phyloP scores from a whole-genome alignment of 1,140 invertebrate species.

The Pachypsylla venusta region DNA sequence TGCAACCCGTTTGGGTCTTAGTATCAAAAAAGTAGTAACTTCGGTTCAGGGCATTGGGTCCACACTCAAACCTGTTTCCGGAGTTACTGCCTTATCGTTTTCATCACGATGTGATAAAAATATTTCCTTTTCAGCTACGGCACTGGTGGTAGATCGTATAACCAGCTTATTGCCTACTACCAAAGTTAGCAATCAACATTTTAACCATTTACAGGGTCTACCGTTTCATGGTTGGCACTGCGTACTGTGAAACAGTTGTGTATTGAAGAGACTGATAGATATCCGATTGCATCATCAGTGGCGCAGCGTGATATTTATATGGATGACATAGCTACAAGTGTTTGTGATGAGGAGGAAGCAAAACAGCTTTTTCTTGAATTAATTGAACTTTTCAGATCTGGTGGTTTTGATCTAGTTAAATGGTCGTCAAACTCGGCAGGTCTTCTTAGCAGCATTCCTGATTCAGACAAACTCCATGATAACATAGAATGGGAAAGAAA shows the following conservation, averaged over 20 bases:
- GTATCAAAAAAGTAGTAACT: too few relatives aligned
- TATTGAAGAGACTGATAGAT: neutral
- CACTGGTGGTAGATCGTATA: too few relatives aligned
- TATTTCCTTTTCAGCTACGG: too few relatives aligned
- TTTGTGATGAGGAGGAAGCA: neutral
- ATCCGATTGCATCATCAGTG: neutral
- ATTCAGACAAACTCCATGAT: neutral
- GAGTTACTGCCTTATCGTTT: too few relatives aligned
- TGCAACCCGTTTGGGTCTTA: too few relatives aligned
- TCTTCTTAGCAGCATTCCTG: neutral
- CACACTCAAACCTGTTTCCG: too few relatives aligned
- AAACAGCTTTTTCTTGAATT: neutral
- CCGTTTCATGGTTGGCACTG: neutral
- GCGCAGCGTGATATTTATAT: neutral
- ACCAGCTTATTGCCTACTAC: too few relatives aligned
- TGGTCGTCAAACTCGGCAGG: neutral
- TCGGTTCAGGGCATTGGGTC: too few relatives aligned
- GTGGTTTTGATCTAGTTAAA: neutral
- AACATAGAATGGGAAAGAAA: neutral
- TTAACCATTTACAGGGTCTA: neutral
- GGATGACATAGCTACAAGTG: neutral
- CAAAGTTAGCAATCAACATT: too few relatives aligned
- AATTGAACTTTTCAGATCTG: neutral
- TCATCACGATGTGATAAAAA: too few relatives aligned
- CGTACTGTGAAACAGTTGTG: neutral